These are phyloP conservation scores for Pteromalus puparum DNA, from an alignment of 1,140 invertebrate genomes.

Conservation along the genomic window DNA sequence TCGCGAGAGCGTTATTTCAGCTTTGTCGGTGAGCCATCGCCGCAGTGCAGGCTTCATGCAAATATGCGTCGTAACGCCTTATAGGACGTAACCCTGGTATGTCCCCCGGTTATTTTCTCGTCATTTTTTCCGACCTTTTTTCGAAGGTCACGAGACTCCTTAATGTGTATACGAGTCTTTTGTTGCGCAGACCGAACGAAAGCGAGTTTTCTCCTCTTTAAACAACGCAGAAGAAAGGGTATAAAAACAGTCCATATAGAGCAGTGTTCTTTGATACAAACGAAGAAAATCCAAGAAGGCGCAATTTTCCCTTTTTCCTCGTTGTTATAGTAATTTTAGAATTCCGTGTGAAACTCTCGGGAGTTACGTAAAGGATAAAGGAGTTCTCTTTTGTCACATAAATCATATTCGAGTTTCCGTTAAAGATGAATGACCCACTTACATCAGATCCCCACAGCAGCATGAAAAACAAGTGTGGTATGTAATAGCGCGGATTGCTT, in stretches of 20 bases:
- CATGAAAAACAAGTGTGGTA: conserved; percentile 30
- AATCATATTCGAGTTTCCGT: conserved; percentile 3
- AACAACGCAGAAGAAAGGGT: too few species aligned
- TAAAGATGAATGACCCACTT: conserved; percentile 41
- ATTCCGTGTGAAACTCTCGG: neutral
- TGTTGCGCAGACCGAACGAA: neutral
- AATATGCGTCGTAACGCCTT: conserved; percentile 5
- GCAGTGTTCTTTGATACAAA: too few species aligned
- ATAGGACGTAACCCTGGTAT: neutral
- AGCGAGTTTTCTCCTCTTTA: too few species aligned
- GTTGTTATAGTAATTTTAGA: neutral
- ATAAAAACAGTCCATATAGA: too few species aligned
- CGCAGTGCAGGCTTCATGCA: neutral
- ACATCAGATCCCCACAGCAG: conserved; percentile 4
- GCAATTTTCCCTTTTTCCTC: neutral
- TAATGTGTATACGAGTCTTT: neutral
- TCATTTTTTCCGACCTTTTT: neutral
- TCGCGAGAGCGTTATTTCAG: neutral
- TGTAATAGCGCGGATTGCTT: conserved; percentile 32
- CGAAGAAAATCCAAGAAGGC: neutral
- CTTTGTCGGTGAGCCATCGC: neutral
- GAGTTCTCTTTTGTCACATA: neutral
- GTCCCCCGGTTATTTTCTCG: neutral
- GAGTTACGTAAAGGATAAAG: neutral
- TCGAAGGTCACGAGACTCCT: neutral